These are phyloP conservation scores for Barnardius zonarius DNA, from an alignment of 2,113 vertebrate species.

Conservation along the genomic window DNA sequence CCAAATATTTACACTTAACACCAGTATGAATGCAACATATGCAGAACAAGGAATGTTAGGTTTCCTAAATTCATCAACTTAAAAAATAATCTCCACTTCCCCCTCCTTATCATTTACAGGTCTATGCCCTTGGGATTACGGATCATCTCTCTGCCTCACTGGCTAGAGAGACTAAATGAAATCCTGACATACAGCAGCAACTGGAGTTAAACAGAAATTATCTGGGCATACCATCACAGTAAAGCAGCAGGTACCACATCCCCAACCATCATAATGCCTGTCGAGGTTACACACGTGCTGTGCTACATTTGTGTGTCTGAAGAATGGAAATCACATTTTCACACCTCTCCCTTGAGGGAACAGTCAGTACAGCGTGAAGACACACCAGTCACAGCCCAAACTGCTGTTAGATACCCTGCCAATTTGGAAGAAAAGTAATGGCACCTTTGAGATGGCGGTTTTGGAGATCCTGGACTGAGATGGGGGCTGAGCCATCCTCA, in stretches of 20 bases:
- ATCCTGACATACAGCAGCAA: conserved; percentile 55
- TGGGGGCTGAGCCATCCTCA: not conserved
- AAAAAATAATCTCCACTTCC: not conserved
- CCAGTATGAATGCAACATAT: conserved; percentile 26
- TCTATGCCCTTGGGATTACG: not conserved
- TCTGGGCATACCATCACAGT: not conserved
- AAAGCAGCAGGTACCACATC: not conserved
- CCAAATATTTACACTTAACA: conserved; percentile 31
- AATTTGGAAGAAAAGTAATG: not conserved
- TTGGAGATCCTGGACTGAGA: not conserved
- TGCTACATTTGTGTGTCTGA: not conserved
- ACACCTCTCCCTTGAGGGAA: not conserved
- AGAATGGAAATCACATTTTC: not conserved
- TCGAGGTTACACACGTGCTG: not conserved
- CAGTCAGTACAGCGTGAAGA: not conserved
- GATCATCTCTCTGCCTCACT: not conserved
- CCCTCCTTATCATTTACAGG: not conserved
- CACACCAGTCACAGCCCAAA: not conserved
- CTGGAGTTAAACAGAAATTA: not conserved
- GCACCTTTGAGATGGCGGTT: not conserved
- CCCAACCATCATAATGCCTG: not conserved
- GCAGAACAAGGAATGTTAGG: conserved; percentile 45
- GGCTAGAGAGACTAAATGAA: not conserved
- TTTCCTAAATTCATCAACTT: not conserved
- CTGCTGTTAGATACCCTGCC: not conserved